These are phyloP conservation scores for Falco novaeseelandiae DNA, from an alignment of 2,797 vertebrate genomes.

Conservation along the genomic window DNA sequence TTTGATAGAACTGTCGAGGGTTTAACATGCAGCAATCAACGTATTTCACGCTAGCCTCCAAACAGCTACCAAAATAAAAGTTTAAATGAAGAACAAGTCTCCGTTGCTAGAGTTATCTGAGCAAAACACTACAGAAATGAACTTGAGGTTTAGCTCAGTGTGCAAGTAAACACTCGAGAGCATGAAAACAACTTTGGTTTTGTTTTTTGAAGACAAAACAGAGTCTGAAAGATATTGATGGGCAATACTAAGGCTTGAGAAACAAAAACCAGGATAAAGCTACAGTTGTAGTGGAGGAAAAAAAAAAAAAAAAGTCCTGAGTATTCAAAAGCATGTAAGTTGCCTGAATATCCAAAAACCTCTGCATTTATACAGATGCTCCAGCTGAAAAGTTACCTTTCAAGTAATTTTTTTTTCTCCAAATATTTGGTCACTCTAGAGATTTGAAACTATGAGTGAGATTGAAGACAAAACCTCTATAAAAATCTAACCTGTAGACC, in stretches of 20 bases:
- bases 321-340: not conserved
- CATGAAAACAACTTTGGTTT: constrained; percentile 44
- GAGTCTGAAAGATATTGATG: not conserved
- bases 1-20: not conserved
- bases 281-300: not conserved
- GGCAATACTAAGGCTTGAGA: not conserved
- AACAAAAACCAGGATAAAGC: constrained; percentile 30
- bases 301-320: constrained; percentile 10
- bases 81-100: not conserved
- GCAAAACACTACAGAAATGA: not conserved
- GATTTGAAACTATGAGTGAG: not conserved
- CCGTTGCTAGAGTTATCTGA: not conserved
- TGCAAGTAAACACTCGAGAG: not conserved
- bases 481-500: not conserved
- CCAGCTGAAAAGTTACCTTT: not conserved
- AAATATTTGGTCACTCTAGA: constrained; percentile 24
- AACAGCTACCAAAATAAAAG: not conserved
- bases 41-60: not conserved
- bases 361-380: not conserved
- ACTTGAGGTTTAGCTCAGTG: not conserved
- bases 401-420: not conserved
- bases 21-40: not conserved
- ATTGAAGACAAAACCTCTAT: not conserved
- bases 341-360: not conserved
- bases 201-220: constrained; percentile 28